These are phyloP conservation scores for Eidolon helvum DNA, from an alignment of 2,113 vertebrate genomes.

Conservation along the genomic window DNA sequence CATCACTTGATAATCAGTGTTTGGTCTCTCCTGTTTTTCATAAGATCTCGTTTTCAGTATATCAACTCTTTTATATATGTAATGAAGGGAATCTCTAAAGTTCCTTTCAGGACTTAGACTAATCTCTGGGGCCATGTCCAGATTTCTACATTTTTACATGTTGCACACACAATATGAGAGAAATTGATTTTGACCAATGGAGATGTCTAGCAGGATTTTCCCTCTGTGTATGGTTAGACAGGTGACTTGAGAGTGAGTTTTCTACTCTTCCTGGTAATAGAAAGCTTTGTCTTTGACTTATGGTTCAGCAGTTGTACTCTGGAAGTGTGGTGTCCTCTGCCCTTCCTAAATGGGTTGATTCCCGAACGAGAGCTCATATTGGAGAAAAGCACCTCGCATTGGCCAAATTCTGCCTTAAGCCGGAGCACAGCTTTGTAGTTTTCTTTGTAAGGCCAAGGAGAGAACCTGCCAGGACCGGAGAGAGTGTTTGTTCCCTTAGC, in stretches of 20 bases:
- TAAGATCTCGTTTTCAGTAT: background rate
- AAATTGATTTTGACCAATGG: background rate
- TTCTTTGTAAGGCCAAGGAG: background rate
- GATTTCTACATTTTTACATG: background rate
- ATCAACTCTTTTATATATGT: background rate
- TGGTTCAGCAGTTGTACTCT: background rate
- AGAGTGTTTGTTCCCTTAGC: background rate
- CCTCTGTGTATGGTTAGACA: background rate
- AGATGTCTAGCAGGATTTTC: background rate
- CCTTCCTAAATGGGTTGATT: background rate
- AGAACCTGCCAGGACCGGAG: background rate
- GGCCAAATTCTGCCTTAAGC: background rate
- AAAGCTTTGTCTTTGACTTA: background rate
- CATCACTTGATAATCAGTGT: accelerated
- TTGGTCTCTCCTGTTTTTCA: background rate
- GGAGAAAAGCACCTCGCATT: background rate
- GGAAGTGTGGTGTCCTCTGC: background rate
- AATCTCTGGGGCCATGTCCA: background rate
- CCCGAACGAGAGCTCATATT: background rate
- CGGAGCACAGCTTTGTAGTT: background rate
- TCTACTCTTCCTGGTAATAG: background rate
- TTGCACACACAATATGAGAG: background rate
- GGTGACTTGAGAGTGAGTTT: background rate
- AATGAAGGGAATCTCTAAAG: background rate
- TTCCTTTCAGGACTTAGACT: background rate